These are phyloP conservation scores for Bungarus multicinctus DNA, from an alignment of 2,113 vertebrate species.

Conservation along the genomic window DNA sequence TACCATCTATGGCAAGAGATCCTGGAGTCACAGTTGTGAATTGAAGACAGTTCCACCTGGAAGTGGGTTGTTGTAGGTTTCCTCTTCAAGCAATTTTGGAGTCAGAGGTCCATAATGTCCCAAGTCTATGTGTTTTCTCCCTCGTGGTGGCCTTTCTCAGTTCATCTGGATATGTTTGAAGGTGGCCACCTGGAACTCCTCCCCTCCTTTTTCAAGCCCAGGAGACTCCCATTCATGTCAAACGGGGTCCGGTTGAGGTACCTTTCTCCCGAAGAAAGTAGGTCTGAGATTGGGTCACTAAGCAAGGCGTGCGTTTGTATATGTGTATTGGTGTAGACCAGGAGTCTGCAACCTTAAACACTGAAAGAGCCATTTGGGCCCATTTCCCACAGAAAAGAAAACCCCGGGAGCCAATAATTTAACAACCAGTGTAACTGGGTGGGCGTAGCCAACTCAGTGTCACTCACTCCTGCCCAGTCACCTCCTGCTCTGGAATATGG, in stretches of 20 bases:
- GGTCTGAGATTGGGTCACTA: constrained; percentile 29
- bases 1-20: fast-evolving
- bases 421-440: too few species aligned
- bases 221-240: neutral
- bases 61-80: neutral
- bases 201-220: neutral
- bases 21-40: neutral
- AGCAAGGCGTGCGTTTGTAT: neutral
- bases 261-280: neutral
- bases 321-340: neutral
- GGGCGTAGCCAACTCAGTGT: too few species aligned
- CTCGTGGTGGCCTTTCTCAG: neutral
- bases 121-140: neutral
- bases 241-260: fast-evolving
- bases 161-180: neutral
- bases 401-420: too few species aligned
- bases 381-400: too few species aligned
- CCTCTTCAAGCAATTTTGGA: neutral
- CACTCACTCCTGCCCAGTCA: too few species aligned
- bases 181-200: neutral
- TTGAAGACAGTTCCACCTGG: neutral
- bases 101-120: neutral
- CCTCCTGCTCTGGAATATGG: too few species aligned
- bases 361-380: too few species aligned
- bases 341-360: too few species aligned